Evolutionary conservation across 1,140 invertebrate species (phyloP), one percentile per base, ranked within the genome.

Genomic region (Drosophila ironensis): DNA sequence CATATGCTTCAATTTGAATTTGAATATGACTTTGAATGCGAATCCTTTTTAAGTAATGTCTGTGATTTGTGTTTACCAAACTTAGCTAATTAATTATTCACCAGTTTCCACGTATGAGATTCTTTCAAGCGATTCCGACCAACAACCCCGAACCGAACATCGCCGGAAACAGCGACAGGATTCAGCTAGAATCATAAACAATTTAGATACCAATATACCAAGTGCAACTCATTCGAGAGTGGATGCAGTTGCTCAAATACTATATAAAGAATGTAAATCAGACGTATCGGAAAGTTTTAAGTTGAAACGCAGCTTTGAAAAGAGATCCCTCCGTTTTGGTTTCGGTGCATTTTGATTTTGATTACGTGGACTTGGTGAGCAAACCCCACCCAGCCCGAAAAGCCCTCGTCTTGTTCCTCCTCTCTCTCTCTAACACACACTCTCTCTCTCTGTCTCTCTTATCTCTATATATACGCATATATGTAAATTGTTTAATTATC

Each of bases 281-380:
- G 54, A 47, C n/a, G 61, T 19, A 40, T 16, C 16, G 24, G 1
- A 20, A 42, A 20, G 24, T 60, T 60, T 60, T 60, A 24, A 59
- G 52, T 59, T 59, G 12, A 60, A 16, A 22, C 35, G 14, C 22
- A 42, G 51, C 8, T 63, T 64, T 19, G 40, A 47, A 63, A 27
- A 16, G 12, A 63, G n/a, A n/a, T n/a, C n/a, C n/a, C n/a, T n/a
- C n/a, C n/a, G n/a, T 63, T 66, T 53, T 38, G 41, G 40, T 67
- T 59, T 46, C 20, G 25, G 41, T 73, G 35, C 30, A 4, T 72
- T 72, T 37, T 72, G 12, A 38, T 77, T 73, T 78, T 57, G 38
- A 59, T 84, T 78, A 78, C 56, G 59, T 84, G 78, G 60, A 71
- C 73, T 78, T 84, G 70, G 80, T 86, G 80, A 84, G 80, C 80